Evolutionary conservation across 2,113 vertebrate species (phyloP).

Genomic region (Phyllostomus hastatus): DNA sequence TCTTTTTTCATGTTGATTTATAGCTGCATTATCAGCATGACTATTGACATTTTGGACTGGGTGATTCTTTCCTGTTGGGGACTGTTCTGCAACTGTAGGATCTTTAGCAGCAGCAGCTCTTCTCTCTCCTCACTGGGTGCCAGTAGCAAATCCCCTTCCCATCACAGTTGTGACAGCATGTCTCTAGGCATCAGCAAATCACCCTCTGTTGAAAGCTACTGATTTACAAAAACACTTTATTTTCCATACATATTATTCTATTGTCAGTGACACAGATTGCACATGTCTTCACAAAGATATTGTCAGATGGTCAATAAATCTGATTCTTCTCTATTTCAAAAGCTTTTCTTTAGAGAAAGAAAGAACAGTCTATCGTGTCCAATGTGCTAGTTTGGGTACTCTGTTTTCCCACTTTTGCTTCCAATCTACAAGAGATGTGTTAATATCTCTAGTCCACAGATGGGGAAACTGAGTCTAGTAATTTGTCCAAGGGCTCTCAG

Average conservation of each 20-base stretch:
- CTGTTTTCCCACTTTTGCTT: background rate
- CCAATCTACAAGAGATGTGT: background rate
- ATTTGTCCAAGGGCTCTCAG: background rate
- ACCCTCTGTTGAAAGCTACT: background rate
- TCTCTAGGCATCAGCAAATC: background rate
- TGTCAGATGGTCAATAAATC: background rate
- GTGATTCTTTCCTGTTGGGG: background rate
- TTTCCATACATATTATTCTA: background rate
- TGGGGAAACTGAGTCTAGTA: background rate
- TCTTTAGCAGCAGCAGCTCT: background rate
- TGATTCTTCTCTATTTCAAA: background rate
- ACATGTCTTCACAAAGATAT: background rate
- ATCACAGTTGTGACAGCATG: background rate
- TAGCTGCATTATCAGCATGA: background rate
- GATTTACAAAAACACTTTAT: background rate
- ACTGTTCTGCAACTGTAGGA: background rate
- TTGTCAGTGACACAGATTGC: background rate
- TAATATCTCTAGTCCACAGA: background rate
- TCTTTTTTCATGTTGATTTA: slow-evolving; percentile 46
- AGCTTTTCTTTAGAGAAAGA: background rate
- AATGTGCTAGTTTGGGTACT: background rate
- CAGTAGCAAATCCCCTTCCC: background rate
- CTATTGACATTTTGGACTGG: background rate
- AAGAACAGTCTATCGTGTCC: background rate
- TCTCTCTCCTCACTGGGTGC: background rate